Percentiles rank a stretch among this genome's conserved stretches.
Evolutionary conservation across 2,113 vertebrate species (phyloP).

Genomic region (Callorhinus ursinus): DNA sequence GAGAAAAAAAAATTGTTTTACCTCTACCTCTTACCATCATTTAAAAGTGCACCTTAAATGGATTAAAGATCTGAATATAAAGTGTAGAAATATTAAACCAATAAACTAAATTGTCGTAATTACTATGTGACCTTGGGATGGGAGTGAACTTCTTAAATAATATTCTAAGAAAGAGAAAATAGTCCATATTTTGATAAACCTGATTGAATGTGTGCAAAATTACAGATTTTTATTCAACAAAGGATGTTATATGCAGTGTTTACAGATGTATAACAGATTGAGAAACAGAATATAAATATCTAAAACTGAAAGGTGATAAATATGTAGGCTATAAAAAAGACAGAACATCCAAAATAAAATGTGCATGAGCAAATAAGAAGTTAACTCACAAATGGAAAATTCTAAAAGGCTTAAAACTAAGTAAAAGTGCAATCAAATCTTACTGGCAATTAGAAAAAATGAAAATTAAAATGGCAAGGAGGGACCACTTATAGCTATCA

Average conservation of each 20-base stretch:
- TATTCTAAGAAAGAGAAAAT: background rate
- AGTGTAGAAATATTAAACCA: background rate
- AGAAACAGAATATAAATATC: background rate
- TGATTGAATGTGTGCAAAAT: background rate
- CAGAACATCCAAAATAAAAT: background rate
- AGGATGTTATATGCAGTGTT: background rate
- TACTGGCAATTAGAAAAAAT: constrained; percentile 46
- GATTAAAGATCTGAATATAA: background rate
- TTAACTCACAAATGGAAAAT: constrained; percentile 47
- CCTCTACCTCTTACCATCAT: background rate
- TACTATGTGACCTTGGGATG: background rate
- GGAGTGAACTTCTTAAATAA: background rate
- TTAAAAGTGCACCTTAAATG: background rate
- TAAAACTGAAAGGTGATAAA: background rate
- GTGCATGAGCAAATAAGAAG: background rate
- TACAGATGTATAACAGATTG: background rate
- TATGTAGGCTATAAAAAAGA: background rate
- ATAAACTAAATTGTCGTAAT: background rate
- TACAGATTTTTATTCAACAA: constrained; percentile 7
- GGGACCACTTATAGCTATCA: constrained; percentile 21
- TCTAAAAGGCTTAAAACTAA: constrained; percentile 39
- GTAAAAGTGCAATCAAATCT: constrained; percentile 54
- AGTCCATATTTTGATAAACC: background rate
- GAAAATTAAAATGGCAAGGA: constrained; percentile 54
- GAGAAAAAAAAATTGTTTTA: background rate